These are phyloP conservation scores for Petromus typicus DNA, from an alignment of 2,113 vertebrate genomes.

Conservation along the genomic window DNA sequence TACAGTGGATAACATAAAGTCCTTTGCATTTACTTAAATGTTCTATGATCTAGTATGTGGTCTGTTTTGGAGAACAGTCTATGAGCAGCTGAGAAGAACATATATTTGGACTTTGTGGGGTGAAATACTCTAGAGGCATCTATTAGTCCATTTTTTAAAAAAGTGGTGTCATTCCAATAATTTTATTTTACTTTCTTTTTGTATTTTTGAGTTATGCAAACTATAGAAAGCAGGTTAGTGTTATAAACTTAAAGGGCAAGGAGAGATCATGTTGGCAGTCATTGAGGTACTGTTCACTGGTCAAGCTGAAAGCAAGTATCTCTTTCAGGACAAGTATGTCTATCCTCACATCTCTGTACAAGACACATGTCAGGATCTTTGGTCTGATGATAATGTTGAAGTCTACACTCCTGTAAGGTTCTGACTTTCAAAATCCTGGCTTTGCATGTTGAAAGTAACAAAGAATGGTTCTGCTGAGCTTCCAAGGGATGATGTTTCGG, in stretches of 20 bases:
- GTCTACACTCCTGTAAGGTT: neutral
- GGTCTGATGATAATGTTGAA: neutral
- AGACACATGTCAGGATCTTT: neutral
- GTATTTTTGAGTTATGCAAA: neutral
- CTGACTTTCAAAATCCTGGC: neutral
- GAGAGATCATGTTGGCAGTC: neutral
- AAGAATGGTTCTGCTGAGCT: neutral
- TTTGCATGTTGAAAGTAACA: constrained; percentile 28
- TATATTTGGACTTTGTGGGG: too few species aligned
- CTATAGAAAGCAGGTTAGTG: neutral
- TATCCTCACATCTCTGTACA: neutral
- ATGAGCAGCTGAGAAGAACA: too few species aligned
- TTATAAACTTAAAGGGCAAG: neutral
- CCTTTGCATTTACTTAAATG: too few species aligned
- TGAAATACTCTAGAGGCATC: too few species aligned
- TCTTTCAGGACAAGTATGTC: neutral
- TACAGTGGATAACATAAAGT: too few species aligned
- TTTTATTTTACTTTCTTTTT: neutral
- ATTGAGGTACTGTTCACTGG: neutral
- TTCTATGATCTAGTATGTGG: too few species aligned
- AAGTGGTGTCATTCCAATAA: too few species aligned
- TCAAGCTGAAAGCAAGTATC: neutral
- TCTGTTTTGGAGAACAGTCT: too few species aligned
- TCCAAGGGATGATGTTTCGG: neutral
- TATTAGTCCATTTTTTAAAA: too few species aligned